These are phyloP conservation scores for Brachypteracias leptosomus DNA, from an alignment of 2,113 vertebrate species.

Conservation along the genomic window DNA sequence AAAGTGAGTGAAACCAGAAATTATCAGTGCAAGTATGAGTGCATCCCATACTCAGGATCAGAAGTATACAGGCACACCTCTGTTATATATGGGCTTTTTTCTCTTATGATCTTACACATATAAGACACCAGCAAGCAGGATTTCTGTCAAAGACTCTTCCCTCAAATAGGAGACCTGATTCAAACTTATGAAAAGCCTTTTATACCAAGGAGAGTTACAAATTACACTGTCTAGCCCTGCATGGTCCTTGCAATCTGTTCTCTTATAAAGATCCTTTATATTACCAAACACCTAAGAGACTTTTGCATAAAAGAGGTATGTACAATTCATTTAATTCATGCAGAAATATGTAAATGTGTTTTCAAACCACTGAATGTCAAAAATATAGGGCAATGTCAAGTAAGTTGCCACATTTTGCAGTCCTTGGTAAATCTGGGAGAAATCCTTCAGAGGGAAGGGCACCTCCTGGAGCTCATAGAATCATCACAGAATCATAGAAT, in stretches of 20 bases:
- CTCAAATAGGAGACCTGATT: background rate
- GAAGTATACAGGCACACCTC: background rate
- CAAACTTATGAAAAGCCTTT: background rate
- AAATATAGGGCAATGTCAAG: background rate
- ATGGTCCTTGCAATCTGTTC: background rate
- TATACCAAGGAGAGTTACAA: background rate
- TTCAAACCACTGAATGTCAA: background rate
- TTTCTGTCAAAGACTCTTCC: background rate
- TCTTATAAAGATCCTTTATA: background rate
- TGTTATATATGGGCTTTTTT: background rate
- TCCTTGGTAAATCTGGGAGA: background rate
- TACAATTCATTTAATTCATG: background rate
- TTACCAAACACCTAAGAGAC: background rate
- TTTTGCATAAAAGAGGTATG: background rate
- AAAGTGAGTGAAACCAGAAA: constrained; percentile 31
- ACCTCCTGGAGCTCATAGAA: fast-evolving
- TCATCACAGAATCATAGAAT: no score
- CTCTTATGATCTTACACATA: background rate
- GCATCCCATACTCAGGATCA: background rate
- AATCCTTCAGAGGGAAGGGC: background rate
- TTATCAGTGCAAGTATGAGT: background rate
- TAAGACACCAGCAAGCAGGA: background rate
- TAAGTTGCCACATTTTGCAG: background rate
- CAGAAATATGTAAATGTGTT: background rate
- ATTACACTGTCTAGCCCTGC: background rate